phyloP scores from a whole-genome alignment of 64 coral and sea anemone genomes.

The Pocillopora damicornis region DNA sequence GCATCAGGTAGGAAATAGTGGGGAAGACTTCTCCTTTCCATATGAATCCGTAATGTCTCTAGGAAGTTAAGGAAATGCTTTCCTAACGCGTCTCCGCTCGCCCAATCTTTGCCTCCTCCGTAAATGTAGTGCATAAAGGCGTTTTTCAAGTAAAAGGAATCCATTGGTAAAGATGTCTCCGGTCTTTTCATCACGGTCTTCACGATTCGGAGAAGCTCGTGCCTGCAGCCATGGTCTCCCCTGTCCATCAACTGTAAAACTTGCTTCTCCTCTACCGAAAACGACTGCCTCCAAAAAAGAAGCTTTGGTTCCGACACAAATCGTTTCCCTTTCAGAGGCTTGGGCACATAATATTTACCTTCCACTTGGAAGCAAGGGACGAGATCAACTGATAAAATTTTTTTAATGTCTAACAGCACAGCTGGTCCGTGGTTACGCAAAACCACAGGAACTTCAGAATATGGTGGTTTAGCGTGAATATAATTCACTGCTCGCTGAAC shows the following conservation, averaged over 20 bases:
- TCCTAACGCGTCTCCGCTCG: not conserved
- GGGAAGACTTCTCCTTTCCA: not conserved
- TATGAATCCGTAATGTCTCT: not conserved
- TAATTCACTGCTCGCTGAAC: constrained; percentile 41
- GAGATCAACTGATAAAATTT: constrained; percentile 55
- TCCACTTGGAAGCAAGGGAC: constrained; percentile 42
- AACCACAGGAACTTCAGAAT: not conserved
- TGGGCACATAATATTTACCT: constrained; percentile 34
- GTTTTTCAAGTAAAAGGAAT: constrained; percentile 56
- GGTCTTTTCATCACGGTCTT: constrained; percentile 54
- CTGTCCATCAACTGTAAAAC: no score
- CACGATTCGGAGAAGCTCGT: constrained; percentile 57
- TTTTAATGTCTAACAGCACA: constrained; percentile 61
- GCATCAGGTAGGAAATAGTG: not conserved
- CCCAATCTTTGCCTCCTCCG: not conserved
- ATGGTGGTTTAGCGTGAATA: not conserved
- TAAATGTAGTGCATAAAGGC: constrained; percentile 34
- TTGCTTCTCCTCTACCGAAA: no score
- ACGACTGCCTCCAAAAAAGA: constrained; percentile 34
- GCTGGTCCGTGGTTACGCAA: constrained; percentile 64
- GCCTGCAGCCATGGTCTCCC: no score
- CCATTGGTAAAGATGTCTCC: constrained; percentile 12
- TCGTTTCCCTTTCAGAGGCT: not conserved
- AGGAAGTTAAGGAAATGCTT: not conserved
- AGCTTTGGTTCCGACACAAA: not conserved